Base-by-base conservation (phyloP, 2,888 invertebrate genomes). In the Plebejus melissa region DNA sequence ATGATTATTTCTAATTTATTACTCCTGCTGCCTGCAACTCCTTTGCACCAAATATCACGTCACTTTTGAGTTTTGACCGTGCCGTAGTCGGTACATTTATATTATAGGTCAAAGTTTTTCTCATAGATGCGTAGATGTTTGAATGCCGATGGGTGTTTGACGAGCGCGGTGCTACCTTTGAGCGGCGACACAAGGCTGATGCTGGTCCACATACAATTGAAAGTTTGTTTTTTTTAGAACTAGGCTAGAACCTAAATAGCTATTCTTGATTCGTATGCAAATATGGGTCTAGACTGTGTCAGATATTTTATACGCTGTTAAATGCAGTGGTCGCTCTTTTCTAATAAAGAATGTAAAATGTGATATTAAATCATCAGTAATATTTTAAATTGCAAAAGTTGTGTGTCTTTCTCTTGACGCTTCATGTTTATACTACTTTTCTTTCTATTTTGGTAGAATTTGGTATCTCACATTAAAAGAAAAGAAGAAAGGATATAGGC, bases 61-160 rank as follows among this genome's bases (percentile, higher is more conserved):
- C 16, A 16, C 50, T 54, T 54, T 54, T 54, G 16, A 4, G 13
- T 54, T 54, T 54, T 16, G 16, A 4, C 13, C 9, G 13, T 54
- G 11, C 54, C 54, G 16, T 16, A 50, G 54, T 54, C 50, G 4
- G 1, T 22, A 22, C 11, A 7, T 50, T 22, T 22, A 58, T 28
- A 3, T 32, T 32, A 22, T 60, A 60, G 28, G 28, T 60, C 22
- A 60, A 60, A 28, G 16, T 11, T 28, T 22, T 28, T 3, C 22
- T 28, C 4, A 22, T 60, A 60, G 5, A 60, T 28, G 28, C 28
- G 28, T 60, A 60, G 11, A 28, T 9, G 22, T 60, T 28, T 60
- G 28, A 28, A 28, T 60, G 60, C 60, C 60, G 22, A 60, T 60
- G 60, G 60, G 60, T 60, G 60, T 60, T 60, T 60, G 28, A 60